Evolutionary conservation across 2,888 invertebrate species (phyloP), one percentile per base, ranked within the genome.

Genomic region (Autographa gamma): DNA sequence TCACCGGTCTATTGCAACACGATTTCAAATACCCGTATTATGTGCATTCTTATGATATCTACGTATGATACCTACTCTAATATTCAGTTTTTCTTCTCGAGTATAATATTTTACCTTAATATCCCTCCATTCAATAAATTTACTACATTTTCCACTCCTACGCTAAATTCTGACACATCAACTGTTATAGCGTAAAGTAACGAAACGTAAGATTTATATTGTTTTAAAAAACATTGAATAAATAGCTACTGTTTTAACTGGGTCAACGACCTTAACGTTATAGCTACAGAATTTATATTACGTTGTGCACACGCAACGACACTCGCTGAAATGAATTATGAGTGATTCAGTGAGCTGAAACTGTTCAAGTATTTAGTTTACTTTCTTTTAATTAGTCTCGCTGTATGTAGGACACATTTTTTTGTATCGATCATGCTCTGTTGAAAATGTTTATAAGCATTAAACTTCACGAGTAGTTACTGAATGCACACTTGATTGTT

Each of bases 241-340:
- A 79, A 73, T 77, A 78, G 70, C 65, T 59, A 69, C 72, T 71
- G 16, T 79, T 71, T 58, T 64, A 76, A 69, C 18, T 56, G 77
- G 85, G 84, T 76, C 79, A 71, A 79, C 67, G 86, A 78, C 81
- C 85, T 79, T 68, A 73, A 34, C 71, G 48, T 63, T 63, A 63
- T 64, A 67, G 41, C 59, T 48, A 59, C 62, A 73, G 71, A 76
- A 82, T 73, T 59, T 65, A 69, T 73, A 69, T 80, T 73, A 77
- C 69, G 69, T 76, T 62, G 34, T 66, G 52, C 70, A 72, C 77
- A 82, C 70, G 76, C 78, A 76, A 76, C 63, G 68, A 76, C 74
- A 60, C 69, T 66, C 63, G 75, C 32, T 66, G 60, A 56, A 71
- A 66, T 71, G 62, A 62, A 52, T 74, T 73, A 69, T 48, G 48